Evolutionary conservation across 2,113 vertebrate genomes (phyloP), one percentile per base, ranked within the genome.

Genomic region (Callopanchax toddi): DNA sequence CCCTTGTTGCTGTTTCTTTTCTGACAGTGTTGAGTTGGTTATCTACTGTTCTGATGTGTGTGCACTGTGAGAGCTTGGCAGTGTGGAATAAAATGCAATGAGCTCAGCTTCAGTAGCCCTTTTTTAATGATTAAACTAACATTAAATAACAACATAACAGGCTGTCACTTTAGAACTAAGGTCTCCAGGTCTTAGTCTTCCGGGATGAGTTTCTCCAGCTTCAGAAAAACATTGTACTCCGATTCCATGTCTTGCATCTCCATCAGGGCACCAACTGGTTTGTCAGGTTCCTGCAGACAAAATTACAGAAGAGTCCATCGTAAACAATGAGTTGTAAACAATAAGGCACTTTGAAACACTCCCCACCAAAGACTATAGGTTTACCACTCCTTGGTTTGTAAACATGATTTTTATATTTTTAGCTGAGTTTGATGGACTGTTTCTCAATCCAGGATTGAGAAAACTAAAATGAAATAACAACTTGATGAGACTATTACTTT

Each of bases 161-260:
- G n/a, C n/a, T n/a, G n/a, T n/a, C n/a, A n/a, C n/a, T n/a, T 25
- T 51, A 88, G 79, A n/a, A 75, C 0, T 42, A 22, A 51, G 6
- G 70, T 70, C 48, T 37, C 5, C 9, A 91, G 42, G 18, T 86
- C 91, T 26, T 92, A 74, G 45, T 25, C 51, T 34, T 55, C 55
- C n/a, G 93, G 80, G 37, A 79, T 16, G 10, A 4, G 37, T 70
- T 90, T 91, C 66, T 95, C 92, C 58, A 92, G 34, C 0, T 61
- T 57, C 46, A 91, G 21, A 64, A 88, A 91, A 3, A 66, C 57
- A 0, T 51, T 32, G 1, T 90, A 93, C 20, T 87, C 83, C 66
- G 66, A 79, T 40, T 82, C 29, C 39, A 87, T 78, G 2, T 88
- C 76, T 0, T 93, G 83, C 0, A 60, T 44, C 20, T 90, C 79